Percentiles rank a stretch among this genome's conserved stretches.
phyloP scores from a whole-genome alignment of 1,140 invertebrate species.

The Zaprionus gabonicus region DNA sequence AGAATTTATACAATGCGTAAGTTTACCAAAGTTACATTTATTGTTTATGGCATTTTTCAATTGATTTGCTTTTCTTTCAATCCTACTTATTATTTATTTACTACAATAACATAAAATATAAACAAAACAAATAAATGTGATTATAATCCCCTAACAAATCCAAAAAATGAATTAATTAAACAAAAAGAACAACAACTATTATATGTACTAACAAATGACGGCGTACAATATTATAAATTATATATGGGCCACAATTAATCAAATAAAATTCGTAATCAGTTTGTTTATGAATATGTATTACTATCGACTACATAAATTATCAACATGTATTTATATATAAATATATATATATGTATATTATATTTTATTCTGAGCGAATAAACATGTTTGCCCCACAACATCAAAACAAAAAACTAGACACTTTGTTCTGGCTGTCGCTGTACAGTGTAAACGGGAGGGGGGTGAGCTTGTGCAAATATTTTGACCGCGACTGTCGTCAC shows the following conservation, averaged over 20 bases:
- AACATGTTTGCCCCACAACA: slow-evolving; percentile 44
- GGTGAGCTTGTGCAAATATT: slow-evolving; percentile 14
- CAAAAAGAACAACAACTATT: slow-evolving; percentile 36
- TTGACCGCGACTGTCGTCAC: background rate
- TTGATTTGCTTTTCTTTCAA: slow-evolving; percentile 48
- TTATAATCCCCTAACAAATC: slow-evolving; percentile 57
- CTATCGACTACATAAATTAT: slow-evolving; percentile 65
- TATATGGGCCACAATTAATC: slow-evolving; percentile 47
- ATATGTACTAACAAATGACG: slow-evolving; percentile 65
- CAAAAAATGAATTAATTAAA: slow-evolving; percentile 57
- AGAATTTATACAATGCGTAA: slow-evolving; percentile 79
- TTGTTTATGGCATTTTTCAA: slow-evolving; percentile 61
- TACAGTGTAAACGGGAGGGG: background rate
- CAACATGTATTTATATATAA: slow-evolving; percentile 63
- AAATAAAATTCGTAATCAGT: slow-evolving; percentile 58
- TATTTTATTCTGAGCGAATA: slow-evolving; percentile 48
- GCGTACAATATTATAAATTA: slow-evolving; percentile 45
- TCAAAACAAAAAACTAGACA: background rate
- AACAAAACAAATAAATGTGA: slow-evolving; percentile 67
- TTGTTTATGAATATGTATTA: slow-evolving; percentile 73
- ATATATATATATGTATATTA: slow-evolving; percentile 42
- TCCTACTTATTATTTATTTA: slow-evolving; percentile 68
- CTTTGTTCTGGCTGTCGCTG: slow-evolving; percentile 13
- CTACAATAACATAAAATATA: slow-evolving; percentile 33
- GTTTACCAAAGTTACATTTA: slow-evolving; percentile 78